Evolutionary conservation across 2,888 invertebrate species (phyloP).

Genomic region (Yponomeuta evonymella): DNA sequence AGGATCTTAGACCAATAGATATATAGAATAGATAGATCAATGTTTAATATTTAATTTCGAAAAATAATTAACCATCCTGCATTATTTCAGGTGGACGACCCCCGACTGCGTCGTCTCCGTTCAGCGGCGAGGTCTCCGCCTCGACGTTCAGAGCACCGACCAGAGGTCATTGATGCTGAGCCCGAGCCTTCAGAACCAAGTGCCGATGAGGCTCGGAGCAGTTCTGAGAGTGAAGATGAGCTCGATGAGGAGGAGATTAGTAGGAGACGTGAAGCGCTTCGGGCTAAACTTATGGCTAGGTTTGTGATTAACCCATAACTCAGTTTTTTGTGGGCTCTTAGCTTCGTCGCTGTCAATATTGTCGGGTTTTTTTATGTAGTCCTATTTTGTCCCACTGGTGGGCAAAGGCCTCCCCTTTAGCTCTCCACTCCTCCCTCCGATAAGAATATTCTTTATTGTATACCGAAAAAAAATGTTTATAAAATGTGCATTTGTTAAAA

Average conservation of each 20-base stretch:
- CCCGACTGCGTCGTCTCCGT: slow-evolving; percentile 83
- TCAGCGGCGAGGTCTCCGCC: slow-evolving; percentile 65
- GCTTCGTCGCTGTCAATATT: no score
- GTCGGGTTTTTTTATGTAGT: no score
- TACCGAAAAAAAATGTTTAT: no score
- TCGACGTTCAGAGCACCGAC: slow-evolving; percentile 76
- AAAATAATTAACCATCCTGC: not conserved
- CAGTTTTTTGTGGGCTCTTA: no score
- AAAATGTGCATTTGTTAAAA: no score
- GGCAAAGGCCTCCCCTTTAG: no score
- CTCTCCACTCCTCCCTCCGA: no score
- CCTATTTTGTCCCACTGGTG: no score
- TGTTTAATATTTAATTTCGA: not conserved
- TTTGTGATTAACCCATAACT: not conserved
- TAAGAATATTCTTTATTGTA: no score
- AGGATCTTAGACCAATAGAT: no score
- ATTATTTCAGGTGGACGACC: slow-evolving; percentile 81
- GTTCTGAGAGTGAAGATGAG: slow-evolving; percentile 87
- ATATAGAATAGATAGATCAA: no score
- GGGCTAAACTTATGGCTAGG: slow-evolving; percentile 64
- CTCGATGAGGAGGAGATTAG: slow-evolving; percentile 92
- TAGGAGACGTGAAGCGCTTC: slow-evolving; percentile 79
- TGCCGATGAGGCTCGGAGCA: slow-evolving; percentile 52
- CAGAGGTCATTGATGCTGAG: slow-evolving; percentile 65
- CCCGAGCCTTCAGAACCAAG: slow-evolving; percentile 65